Evolutionary conservation across 1,140 invertebrate genomes (phyloP).

Genomic region (Bombyx mori): ASM3026992v2 NC_085107.1:6034001-6034500

Average conservation of each 20-base stretch:
- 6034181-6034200: constrained; percentile 79
- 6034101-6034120: constrained; percentile 91
- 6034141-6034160: constrained; percentile 91
- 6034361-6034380: constrained; percentile 56
- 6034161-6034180: constrained; percentile 81
- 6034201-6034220: constrained; percentile 82
- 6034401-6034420: constrained; percentile 65
- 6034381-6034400: constrained; percentile 56
- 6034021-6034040: constrained; percentile 77
- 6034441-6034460: constrained; percentile 58
- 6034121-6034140: constrained; percentile 84
- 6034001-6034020: constrained; percentile 86
- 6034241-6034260: constrained; percentile 2
- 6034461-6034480: constrained; percentile 20
- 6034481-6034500: background rate
- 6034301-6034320: constrained; percentile 13
- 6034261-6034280: constrained; percentile 3
- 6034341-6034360: constrained; percentile 52
- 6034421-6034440: constrained; percentile 55
- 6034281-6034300: constrained; percentile 19
- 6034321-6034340: constrained; percentile 37
- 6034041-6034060: constrained; percentile 80
- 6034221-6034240: constrained; percentile 71
- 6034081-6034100: constrained; percentile 83
- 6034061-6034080: constrained; percentile 84